Base-by-base conservation (phyloP, 2,888 invertebrate species). In the Phoronis australis region DNA sequence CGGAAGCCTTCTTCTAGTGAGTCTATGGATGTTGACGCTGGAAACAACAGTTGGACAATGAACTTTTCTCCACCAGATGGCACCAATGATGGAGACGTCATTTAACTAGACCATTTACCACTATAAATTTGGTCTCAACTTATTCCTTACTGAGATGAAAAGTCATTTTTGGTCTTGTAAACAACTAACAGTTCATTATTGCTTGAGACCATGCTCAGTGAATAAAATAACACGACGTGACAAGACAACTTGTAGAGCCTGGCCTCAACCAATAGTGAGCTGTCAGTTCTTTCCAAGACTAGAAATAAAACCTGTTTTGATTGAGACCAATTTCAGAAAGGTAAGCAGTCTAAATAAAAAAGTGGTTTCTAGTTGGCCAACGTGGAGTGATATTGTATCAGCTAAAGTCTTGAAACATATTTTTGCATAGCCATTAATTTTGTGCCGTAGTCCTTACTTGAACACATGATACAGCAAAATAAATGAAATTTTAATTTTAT, bases 1-100 rank as follows among this genome's bases (percentile, higher is more conserved):
- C 93, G 83, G 79, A 91, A 94, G 0, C 93, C 94, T 62, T 88
- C 87, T 1, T 89, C 88, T n/a, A 92, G 48, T 0, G 93, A 87
- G 78, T 94, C 90, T 0, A 85, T 85, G 35, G 90, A 89, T 0
- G 94, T 93, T 4, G 90, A 88, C 0, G 89, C 88, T 88, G 60
- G 21, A 69, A 58, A 51, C 24, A 38, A 52, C 21, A 50, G 24
- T n/a, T n/a, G n/a, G n/a, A n/a, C n/a, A n/a, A n/a, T n/a, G n/a
- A 52, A 12, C 12, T 21, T 15, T 15, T 12, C 15, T 35, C 35
- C 15, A 18, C 22, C 6, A n/a, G 21, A n/a, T 18, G 24, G 4
- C n/a, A 6, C 5, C 40, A 20, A 47, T 21, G 6, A 25, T 24
- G 27, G 27, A 47, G 9, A 45, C 3, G 3, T 44, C 12, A 15